These are phyloP conservation scores for Aelia acuminata DNA, from an alignment of 2,888 invertebrate genomes.

Conservation along the genomic window DNA sequence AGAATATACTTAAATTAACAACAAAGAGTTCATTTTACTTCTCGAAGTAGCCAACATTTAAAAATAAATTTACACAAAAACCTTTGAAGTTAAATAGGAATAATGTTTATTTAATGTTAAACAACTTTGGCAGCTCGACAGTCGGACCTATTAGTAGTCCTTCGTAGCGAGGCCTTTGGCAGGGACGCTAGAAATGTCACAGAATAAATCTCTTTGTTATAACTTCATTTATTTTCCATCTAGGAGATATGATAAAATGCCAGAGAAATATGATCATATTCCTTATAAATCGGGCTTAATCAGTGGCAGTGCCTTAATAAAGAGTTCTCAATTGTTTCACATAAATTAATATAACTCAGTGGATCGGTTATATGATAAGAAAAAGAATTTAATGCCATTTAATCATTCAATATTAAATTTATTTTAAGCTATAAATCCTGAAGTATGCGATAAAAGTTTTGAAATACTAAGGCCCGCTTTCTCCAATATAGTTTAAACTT, in stretches of 20 bases:
- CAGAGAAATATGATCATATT: background rate
- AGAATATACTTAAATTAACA: background rate
- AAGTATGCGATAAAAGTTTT: too few species aligned
- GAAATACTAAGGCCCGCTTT: too few species aligned
- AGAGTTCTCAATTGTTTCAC: too few species aligned
- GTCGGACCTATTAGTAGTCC: constrained; percentile 2
- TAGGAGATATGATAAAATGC: background rate
- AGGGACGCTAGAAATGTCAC: background rate
- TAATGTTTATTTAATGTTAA: background rate
- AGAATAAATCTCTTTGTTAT: constrained; percentile 28
- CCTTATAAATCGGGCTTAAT: background rate
- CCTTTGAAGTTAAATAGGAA: background rate
- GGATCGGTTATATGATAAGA: too few species aligned
- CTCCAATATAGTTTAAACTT: too few species aligned
- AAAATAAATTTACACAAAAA: constrained; percentile 11
- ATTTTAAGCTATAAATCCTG: too few species aligned
- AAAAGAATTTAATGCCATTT: too few species aligned
- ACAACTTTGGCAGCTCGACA: constrained; percentile 3
- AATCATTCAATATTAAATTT: too few species aligned
- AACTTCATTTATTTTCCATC: background rate
- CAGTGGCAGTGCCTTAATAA: background rate
- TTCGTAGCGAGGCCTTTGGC: background rate
- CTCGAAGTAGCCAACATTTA: background rate
- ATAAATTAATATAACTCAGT: too few species aligned
- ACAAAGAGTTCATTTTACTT: background rate